These are phyloP conservation scores for Sceloporus undulatus DNA, from an alignment of 2,113 vertebrate species.

Conservation along the genomic window DNA sequence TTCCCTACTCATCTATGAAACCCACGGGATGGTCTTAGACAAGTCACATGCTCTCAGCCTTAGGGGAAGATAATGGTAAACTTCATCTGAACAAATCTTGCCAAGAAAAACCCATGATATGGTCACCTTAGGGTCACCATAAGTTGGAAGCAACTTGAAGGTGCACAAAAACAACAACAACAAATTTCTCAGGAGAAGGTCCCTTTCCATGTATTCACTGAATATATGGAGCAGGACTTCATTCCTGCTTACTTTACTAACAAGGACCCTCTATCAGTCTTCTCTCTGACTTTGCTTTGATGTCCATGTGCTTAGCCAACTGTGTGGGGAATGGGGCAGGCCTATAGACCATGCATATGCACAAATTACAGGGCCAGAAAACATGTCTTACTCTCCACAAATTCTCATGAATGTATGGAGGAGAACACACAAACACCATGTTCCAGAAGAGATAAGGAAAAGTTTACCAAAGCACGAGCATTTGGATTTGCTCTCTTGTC, in stretches of 20 bases:
- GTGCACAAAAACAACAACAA: no score
- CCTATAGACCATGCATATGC: no score
- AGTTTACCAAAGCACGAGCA: constrained; percentile 92
- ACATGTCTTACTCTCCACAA: background rate
- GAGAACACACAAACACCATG: background rate
- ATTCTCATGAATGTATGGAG: background rate
- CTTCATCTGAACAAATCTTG: no score
- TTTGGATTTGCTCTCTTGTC: constrained; percentile 98
- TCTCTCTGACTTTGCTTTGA: background rate
- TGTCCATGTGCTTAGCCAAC: background rate
- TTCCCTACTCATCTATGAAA: no score
- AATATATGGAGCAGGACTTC: background rate
- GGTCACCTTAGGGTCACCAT: no score
- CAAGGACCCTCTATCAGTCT: background rate
- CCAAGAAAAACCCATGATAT: no score
- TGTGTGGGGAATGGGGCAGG: background rate
- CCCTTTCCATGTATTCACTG: background rate
- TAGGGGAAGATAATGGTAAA: no score
- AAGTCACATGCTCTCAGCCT: no score
- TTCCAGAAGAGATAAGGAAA: background rate
- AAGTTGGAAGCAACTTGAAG: no score
- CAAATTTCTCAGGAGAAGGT: background rate
- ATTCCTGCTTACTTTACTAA: background rate
- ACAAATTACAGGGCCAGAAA: background rate
- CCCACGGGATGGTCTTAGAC: no score